phyloP scores from a whole-genome alignment of 2,113 vertebrate genomes.

The Hirundichthys speculiger region DNA sequence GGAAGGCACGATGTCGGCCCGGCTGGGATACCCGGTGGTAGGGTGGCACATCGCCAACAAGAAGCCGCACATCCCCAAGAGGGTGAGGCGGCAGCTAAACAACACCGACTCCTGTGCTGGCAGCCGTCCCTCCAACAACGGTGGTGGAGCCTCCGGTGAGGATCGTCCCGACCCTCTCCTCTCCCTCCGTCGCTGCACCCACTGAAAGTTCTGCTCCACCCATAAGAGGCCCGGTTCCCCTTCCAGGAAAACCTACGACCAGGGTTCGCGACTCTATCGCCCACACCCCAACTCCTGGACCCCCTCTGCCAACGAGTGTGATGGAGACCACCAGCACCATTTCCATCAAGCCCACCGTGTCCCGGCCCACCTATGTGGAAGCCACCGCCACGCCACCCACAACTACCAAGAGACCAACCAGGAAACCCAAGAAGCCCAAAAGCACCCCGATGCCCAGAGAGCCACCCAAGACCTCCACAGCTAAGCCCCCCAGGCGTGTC shows the following conservation, averaged over 20 bases:
- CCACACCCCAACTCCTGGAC: slow-evolving; percentile 90
- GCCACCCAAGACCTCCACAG: slow-evolving; percentile 80
- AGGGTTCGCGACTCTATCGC: slow-evolving; percentile 86
- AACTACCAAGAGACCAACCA: slow-evolving; percentile 78
- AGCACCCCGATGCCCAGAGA: slow-evolving; percentile 84
- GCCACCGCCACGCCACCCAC: slow-evolving; percentile 84
- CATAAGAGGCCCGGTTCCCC: slow-evolving; percentile 86
- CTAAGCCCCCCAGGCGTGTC: slow-evolving; percentile 80
- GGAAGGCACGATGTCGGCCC: slow-evolving; percentile 94
- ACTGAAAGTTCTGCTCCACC: slow-evolving; percentile 89
- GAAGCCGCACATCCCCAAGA: slow-evolving; percentile 91
- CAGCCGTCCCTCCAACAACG: slow-evolving; percentile 85
- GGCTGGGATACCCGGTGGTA: slow-evolving; percentile 94
- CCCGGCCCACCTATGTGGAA: slow-evolving; percentile 82
- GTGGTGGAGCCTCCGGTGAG: slow-evolving; percentile 87
- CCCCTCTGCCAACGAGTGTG: slow-evolving; percentile 88
- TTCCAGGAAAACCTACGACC: slow-evolving; percentile 92
- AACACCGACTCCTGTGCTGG: slow-evolving; percentile 92
- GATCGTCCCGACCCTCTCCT: slow-evolving; percentile 92
- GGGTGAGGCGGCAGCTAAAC: slow-evolving; percentile 87
- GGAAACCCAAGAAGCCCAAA: slow-evolving; percentile 84
- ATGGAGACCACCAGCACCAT: slow-evolving; percentile 83
- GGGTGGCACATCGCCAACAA: slow-evolving; percentile 99
- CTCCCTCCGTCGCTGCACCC: slow-evolving; percentile 88
- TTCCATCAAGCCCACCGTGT: slow-evolving; percentile 85